Percentiles rank a stretch among this genome's conserved stretches.
Conservation (phyloP, 2,888 invertebrate genomes). For the Glaucopsyche alexis region DNA sequence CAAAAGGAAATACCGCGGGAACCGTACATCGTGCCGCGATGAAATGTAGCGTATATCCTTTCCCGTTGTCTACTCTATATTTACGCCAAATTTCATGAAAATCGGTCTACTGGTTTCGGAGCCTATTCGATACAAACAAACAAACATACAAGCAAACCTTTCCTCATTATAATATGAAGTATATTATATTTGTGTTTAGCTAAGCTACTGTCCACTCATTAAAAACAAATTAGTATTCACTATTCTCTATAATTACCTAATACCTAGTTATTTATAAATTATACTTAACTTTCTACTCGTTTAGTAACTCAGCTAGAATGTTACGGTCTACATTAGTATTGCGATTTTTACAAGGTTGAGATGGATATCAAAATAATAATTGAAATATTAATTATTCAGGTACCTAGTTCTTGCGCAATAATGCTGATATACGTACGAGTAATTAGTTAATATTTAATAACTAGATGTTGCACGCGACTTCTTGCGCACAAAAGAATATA, state of each 20-base stretch:
- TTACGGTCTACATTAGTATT: background rate
- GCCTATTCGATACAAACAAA: too few relatives aligned
- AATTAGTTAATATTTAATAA: background rate
- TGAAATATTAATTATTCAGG: background rate
- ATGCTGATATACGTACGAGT: too few relatives aligned
- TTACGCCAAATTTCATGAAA: too few relatives aligned
- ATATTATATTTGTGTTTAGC: background rate
- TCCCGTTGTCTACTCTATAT: too few relatives aligned
- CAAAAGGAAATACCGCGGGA: too few relatives aligned
- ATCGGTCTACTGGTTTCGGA: too few relatives aligned
- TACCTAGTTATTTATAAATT: background rate
- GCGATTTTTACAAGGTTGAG: background rate
- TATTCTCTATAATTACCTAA: background rate
- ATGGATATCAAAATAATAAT: background rate
- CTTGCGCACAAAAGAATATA: too few relatives aligned
- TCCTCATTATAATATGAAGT: too few relatives aligned
- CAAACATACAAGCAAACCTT: too few relatives aligned
- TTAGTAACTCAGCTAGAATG: background rate
- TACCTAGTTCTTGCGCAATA: background rate
- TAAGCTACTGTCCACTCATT: slow-evolving; percentile 10
- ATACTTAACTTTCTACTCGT: background rate
- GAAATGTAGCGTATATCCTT: too few relatives aligned
- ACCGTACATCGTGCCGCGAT: too few relatives aligned
- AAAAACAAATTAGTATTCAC: background rate
- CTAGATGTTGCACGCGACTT: too few relatives aligned